A percentile compares a stretch with the other conserved stretches of the same genome.
phyloP scores from a whole-genome alignment of 2,797 vertebrate genomes.

The Hemibagrus guttatus region DNA sequence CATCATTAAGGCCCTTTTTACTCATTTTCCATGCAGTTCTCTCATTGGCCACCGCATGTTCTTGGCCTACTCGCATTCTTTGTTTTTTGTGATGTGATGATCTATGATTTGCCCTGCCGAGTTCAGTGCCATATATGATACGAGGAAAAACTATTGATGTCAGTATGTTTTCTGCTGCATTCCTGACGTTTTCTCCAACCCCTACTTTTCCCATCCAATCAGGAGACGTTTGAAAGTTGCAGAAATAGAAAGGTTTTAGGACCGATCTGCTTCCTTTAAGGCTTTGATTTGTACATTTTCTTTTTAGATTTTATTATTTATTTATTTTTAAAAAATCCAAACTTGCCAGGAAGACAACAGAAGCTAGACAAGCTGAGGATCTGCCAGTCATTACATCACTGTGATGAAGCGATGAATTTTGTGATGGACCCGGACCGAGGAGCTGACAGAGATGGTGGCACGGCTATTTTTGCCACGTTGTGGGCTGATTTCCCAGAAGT shows the following conservation, averaged over 20 bases:
- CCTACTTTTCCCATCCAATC: constrained; percentile 34
- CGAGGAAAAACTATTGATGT: constrained; percentile 52
- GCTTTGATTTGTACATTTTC: not conserved
- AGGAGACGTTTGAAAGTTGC: constrained; percentile 31
- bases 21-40: constrained; percentile 12
- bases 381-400: constrained; percentile 30
- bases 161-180: constrained; percentile 49
- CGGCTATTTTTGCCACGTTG: constrained; percentile 34
- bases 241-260: constrained; percentile 4
- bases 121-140: constrained; percentile 62
- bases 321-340: constrained; percentile 1
- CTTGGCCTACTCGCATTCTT: constrained; percentile 16
- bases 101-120: constrained; percentile 47
- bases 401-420: constrained; percentile 27
- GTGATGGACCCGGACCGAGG: constrained; percentile 18
- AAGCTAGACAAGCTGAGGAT: constrained; percentile 30
- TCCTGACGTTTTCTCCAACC: constrained; percentile 35
- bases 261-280: constrained; percentile 14
- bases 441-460: constrained; percentile 29
- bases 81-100: constrained; percentile 31
- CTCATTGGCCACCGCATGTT: constrained; percentile 23
- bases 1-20: constrained; percentile 17
- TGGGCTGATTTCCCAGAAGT: constrained; percentile 36
- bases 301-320: not conserved
- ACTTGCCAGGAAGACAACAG: constrained; percentile 36